phyloP scores from a whole-genome alignment of 2,113 vertebrate species.

The Drymodes brunneopygia region DNA sequence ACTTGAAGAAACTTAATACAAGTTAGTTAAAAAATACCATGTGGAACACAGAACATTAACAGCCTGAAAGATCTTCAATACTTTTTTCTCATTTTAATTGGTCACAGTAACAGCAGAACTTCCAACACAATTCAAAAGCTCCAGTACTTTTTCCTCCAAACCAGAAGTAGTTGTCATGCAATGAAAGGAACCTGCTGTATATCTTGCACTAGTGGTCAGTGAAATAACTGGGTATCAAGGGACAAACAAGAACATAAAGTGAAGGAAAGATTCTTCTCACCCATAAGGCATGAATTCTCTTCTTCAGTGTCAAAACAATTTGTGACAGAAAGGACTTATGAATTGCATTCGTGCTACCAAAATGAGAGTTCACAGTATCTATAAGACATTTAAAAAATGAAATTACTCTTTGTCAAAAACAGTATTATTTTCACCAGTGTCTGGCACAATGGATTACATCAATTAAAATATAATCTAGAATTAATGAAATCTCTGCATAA shows the following conservation, averaged over 20 bases:
- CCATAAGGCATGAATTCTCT: background rate
- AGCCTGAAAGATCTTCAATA: background rate
- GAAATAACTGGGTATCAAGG: background rate
- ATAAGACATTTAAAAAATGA: background rate
- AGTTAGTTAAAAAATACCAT: background rate
- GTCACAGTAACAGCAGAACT: background rate
- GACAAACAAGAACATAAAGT: background rate
- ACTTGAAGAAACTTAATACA: background rate
- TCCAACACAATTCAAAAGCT: background rate
- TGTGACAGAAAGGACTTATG: background rate
- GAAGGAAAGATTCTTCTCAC: background rate
- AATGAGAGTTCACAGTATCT: background rate
- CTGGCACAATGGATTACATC: background rate
- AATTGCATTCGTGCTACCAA: background rate
- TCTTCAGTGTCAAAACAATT: background rate
- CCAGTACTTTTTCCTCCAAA: background rate
- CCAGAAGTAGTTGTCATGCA: background rate
- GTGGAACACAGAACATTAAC: background rate
- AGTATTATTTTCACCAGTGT: background rate
- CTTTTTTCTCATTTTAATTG: background rate
- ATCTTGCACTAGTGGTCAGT: background rate
- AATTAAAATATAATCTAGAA: background rate
- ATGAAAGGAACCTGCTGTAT: accelerated
- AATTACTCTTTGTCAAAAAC: background rate
- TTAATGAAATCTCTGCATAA: background rate